Conservation (phyloP, 2,797 vertebrate species). For the Microchirus variegatus region DNA sequence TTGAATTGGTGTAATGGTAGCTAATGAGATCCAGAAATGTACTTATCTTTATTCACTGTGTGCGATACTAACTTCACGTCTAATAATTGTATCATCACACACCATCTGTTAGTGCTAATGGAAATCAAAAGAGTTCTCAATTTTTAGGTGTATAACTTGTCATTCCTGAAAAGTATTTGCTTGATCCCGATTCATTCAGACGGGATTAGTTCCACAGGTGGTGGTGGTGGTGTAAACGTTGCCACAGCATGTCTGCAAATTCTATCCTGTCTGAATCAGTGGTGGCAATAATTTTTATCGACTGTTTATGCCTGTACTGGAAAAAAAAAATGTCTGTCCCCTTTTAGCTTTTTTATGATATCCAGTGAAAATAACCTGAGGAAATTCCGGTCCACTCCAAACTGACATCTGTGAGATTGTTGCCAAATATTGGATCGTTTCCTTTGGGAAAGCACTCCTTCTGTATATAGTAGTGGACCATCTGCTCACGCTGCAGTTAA, state of each 20-base stretch:
- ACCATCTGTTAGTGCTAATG: slow-evolving; percentile 60
- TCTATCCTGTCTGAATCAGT: slow-evolving; percentile 17
- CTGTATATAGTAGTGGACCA: slow-evolving; percentile 39
- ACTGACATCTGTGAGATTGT: slow-evolving; percentile 30
- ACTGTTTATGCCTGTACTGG: not conserved
- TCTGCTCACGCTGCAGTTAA: slow-evolving; percentile 56
- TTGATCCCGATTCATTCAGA: slow-evolving; percentile 14
- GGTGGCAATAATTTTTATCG: slow-evolving; percentile 16
- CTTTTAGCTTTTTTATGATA: slow-evolving; percentile 20
- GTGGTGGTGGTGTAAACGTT: slow-evolving; percentile 38
- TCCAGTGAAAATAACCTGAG: slow-evolving; percentile 27
- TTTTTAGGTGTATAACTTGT: slow-evolving; percentile 5
- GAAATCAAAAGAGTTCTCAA: slow-evolving; percentile 38
- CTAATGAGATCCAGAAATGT: slow-evolving; percentile 49
- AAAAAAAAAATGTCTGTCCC: slow-evolving; percentile 5
- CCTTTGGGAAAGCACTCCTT: slow-evolving; percentile 32
- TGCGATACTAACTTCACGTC: slow-evolving; percentile 38
- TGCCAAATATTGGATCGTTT: slow-evolving; percentile 63
- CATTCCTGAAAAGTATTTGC: slow-evolving; percentile 25
- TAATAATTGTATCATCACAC: slow-evolving; percentile 59
- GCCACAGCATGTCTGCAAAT: slow-evolving; percentile 25
- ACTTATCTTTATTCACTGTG: slow-evolving; percentile 48
- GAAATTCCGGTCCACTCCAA: slow-evolving; percentile 28
- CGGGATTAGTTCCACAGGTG: slow-evolving; percentile 23
- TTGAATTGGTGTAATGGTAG: slow-evolving; percentile 50